These are phyloP conservation scores for Tragelaphus strepsiceros DNA, from an alignment of 2,113 vertebrate species.

Conservation along the genomic window DNA sequence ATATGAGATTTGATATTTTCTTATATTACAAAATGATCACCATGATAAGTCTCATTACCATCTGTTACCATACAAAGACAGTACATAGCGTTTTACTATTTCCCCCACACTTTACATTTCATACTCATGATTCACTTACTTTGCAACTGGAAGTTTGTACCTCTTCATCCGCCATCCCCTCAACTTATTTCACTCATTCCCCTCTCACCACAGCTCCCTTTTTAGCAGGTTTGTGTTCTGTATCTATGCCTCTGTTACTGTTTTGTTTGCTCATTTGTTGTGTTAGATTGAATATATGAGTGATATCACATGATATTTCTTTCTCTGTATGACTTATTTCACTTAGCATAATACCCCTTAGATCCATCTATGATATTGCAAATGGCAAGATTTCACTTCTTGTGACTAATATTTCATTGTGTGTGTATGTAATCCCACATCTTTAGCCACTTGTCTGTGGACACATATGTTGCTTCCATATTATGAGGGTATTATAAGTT, in stretches of 20 bases:
- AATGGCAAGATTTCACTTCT: neutral
- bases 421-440: neutral
- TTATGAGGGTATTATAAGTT: neutral
- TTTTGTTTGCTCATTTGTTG: neutral
- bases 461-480: neutral
- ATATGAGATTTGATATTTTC: neutral
- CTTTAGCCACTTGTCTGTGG: neutral
- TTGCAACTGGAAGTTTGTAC: neutral
- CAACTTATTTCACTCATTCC: neutral
- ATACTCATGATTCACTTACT: neutral
- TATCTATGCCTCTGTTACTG: neutral
- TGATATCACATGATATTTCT: neutral
- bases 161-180: neutral
- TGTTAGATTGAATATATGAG: neutral
- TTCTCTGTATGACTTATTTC: neutral
- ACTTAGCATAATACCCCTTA: neutral
- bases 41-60: neutral
- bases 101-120: neutral
- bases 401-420: neutral
- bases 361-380: neutral
- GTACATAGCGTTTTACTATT: neutral
- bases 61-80: neutral
- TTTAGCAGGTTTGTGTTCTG: neutral
- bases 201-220: neutral
- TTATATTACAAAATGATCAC: neutral